Conservation (phyloP, 2,888 invertebrate genomes). For the Atrina japonica region DNA sequence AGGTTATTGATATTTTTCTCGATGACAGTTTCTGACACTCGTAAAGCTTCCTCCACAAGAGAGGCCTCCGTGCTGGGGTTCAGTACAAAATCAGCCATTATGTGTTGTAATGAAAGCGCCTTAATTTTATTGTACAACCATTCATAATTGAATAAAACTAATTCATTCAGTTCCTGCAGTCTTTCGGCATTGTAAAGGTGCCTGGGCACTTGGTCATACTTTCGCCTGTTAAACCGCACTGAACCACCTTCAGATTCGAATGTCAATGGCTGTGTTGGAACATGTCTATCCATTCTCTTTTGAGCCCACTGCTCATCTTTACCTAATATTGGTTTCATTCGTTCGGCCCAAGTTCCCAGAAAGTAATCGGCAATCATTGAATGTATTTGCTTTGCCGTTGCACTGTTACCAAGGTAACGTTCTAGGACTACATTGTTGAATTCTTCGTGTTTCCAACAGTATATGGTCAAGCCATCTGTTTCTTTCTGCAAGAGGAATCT, state of each 20-base stretch:
- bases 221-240: constrained; percentile 75
- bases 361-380: constrained; percentile 78
- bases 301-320: background rate
- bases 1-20: constrained; percentile 73
- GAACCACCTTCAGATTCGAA: constrained; percentile 53
- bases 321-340: constrained; percentile 59
- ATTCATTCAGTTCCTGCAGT: constrained; percentile 72
- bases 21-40: constrained; percentile 71
- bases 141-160: constrained; percentile 78
- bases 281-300: constrained; percentile 57
- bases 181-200: constrained; percentile 76
- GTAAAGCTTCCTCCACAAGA: constrained; percentile 74
- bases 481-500: constrained; percentile 64
- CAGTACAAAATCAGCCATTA: constrained; percentile 75
- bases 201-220: constrained; percentile 77
- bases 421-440: constrained; percentile 62
- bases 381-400: constrained; percentile 62
- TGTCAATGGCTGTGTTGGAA: constrained; percentile 72
- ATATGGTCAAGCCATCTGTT: constrained; percentile 72
- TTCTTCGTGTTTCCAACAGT: constrained; percentile 68
- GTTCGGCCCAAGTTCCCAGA: constrained; percentile 73
- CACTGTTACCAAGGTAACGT: constrained; percentile 66
- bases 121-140: constrained; percentile 79
- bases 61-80: constrained; percentile 74
- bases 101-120: constrained; percentile 76